A percentile compares a stretch with the other conserved stretches of the same genome.
Conservation (phyloP, 2,888 invertebrate genomes). For the Lycaena phlaeas region DNA sequence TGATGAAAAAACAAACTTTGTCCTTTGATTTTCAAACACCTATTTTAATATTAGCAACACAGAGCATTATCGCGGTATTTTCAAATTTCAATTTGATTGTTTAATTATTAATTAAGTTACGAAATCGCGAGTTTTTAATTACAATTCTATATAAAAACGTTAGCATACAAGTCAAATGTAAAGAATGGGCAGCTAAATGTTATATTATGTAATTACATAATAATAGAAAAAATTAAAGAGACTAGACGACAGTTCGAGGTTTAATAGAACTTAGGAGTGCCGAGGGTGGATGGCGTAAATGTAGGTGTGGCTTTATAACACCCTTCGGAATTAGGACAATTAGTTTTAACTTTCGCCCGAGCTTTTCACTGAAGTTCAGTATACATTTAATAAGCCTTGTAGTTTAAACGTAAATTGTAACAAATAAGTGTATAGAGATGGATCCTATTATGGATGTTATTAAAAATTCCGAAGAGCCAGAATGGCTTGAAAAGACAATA, state of each 20-base stretch:
- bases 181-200: no score
- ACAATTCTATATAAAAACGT: no score
- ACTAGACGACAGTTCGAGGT: constrained; percentile 18
- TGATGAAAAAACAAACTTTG: no score
- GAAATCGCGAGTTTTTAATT: no score
- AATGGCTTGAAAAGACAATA: constrained; percentile 82
- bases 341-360: constrained; percentile 31
- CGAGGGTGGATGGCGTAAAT: constrained; percentile 38
- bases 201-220: no score
- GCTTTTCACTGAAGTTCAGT: background rate
- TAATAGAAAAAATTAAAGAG: no score
- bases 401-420: constrained; percentile 11
- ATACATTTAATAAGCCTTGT: constrained; percentile 9
- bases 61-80: constrained; percentile 15
- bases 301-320: constrained; percentile 57
- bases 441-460: constrained; percentile 55
- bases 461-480: constrained; percentile 66
- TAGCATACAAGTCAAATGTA: no score
- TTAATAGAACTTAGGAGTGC: constrained; percentile 28
- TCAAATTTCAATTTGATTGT: constrained; percentile 13
- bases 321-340: constrained; percentile 56
- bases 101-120: no score
- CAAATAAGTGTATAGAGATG: constrained; percentile 28
- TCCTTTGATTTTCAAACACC: no score
- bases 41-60: constrained; percentile 14